Percentiles rank a stretch among this genome's conserved stretches.
Conservation (phyloP, 1,140 invertebrate species). For the Drosophila baimaii region DNA sequence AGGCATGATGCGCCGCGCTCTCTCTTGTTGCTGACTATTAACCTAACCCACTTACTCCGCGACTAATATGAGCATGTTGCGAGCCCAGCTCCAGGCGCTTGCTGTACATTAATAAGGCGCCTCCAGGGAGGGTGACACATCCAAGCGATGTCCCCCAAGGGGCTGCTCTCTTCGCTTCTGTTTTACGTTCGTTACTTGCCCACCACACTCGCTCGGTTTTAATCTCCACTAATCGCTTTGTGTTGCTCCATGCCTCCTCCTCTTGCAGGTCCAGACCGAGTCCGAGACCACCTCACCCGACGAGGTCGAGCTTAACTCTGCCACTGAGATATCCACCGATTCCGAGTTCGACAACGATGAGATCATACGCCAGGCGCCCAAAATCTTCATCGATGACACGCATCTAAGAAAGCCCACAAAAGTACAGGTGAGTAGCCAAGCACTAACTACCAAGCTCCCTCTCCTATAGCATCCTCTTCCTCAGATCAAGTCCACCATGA, state of each 20-base stretch:
- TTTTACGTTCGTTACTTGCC: constrained; percentile 47
- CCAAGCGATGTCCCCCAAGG: constrained; percentile 29
- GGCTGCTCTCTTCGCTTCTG: constrained; percentile 31
- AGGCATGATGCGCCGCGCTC: constrained; percentile 57
- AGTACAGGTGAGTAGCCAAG: constrained; percentile 88
- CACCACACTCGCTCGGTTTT: constrained; percentile 14
- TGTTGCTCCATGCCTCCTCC: constrained; percentile 17
- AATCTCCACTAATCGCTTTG: constrained; percentile 16
- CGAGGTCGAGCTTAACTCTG: constrained; percentile 90
- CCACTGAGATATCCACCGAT: constrained; percentile 95
- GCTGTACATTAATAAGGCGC: constrained; percentile 32
- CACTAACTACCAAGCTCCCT: too few species aligned
- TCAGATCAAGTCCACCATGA: constrained; percentile 76
- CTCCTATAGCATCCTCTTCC: too few species aligned
- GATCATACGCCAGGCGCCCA: constrained; percentile 87
- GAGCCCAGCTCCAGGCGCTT: constrained; percentile 17
- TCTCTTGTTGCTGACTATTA: constrained; percentile 61
- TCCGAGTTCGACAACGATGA: constrained; percentile 95
- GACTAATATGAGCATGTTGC: constrained; percentile 73
- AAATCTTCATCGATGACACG: constrained; percentile 87
- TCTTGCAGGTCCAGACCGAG: constrained; percentile 87
- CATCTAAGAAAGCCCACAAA: constrained; percentile 85
- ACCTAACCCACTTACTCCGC: constrained; percentile 63
- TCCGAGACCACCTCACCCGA: constrained; percentile 89
- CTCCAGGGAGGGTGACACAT: constrained; percentile 12